A percentile compares a stretch with the other conserved stretches of the same genome.
Conservation (phyloP, 2,113 vertebrate species). For the Otolemur garnettii region DNA sequence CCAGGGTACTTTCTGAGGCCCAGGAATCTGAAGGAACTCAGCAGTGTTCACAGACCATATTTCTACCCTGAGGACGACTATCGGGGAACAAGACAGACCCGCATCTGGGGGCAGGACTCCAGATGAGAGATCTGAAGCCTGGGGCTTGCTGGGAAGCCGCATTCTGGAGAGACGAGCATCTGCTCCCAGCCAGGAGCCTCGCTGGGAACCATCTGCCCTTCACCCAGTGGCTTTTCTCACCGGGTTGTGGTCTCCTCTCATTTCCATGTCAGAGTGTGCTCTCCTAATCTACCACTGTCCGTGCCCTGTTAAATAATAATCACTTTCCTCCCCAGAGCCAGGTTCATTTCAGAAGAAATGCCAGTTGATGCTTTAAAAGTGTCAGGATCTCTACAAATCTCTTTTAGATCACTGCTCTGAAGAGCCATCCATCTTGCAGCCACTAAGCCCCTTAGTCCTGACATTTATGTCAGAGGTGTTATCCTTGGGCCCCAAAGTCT, state of each 20-base stretch:
- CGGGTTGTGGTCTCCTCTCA: neutral
- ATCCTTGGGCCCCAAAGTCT: neutral
- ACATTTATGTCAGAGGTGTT: slow-evolving; percentile 31
- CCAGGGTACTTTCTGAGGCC: neutral
- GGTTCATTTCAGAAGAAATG: slow-evolving; percentile 68
- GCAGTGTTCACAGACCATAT: neutral
- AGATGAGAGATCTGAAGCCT: neutral
- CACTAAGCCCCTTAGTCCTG: slow-evolving; percentile 57
- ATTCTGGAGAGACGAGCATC: neutral
- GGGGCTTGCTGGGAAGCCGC: neutral
- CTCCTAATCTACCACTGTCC: slow-evolving; percentile 46
- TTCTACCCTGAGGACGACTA: neutral
- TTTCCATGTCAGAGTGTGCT: neutral
- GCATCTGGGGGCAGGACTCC: neutral
- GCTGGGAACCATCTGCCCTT: neutral
- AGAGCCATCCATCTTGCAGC: slow-evolving; percentile 53
- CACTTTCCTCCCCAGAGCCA: slow-evolving; percentile 16
- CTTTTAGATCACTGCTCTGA: slow-evolving; percentile 41
- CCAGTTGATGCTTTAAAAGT: slow-evolving; percentile 69
- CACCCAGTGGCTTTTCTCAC: slow-evolving; percentile 12
- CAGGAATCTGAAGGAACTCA: neutral
- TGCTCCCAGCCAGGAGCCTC: neutral
- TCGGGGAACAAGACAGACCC: neutral
- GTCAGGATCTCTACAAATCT: slow-evolving; percentile 76
- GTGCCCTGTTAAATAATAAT: slow-evolving; percentile 71